Percentiles rank a stretch among this genome's conserved stretches.
Evolutionary conservation across 2,888 invertebrate species (phyloP).

Genomic region (Andricus quercusramuli): DNA sequence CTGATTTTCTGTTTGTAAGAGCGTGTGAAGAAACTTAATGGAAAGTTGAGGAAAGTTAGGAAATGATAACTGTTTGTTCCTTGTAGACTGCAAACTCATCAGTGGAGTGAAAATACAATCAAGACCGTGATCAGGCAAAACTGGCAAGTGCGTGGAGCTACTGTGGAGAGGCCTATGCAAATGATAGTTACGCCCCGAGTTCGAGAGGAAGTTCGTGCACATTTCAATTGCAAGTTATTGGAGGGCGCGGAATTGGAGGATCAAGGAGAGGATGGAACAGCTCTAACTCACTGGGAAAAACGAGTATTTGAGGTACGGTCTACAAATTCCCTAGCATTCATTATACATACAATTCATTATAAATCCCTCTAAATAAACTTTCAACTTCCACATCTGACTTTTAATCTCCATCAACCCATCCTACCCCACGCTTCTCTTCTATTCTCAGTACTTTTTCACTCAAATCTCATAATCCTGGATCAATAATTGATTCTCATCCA

Average conservation of each 20-base stretch:
- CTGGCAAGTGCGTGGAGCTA: conserved; percentile 91
- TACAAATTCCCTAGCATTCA: background rate
- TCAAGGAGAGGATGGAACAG: conserved; percentile 98
- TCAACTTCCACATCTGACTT: background rate
- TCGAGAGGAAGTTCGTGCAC: conserved; percentile 90
- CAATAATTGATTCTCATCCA: no score
- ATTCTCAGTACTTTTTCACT: no score
- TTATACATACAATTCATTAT: background rate
- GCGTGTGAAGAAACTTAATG: background rate
- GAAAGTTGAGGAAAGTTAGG: background rate
- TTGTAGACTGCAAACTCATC: conserved; percentile 91
- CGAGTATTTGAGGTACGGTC: conserved; percentile 92
- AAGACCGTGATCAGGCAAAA: conserved; percentile 84
- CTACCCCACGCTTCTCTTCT: no score
- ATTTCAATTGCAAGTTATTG: conserved; percentile 91
- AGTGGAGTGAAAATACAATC: conserved; percentile 96
- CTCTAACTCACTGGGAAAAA: conserved; percentile 99
- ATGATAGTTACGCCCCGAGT: conserved; percentile 96
- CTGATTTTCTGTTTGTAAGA: background rate
- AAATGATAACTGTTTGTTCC: conserved; percentile 6
- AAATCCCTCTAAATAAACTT: background rate
- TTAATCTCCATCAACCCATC: background rate
- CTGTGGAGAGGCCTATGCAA: conserved; percentile 87
- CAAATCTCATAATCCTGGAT: no score
- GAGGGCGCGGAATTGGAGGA: conserved; percentile 99